phyloP scores from a whole-genome alignment of 2,113 vertebrate genomes.

The Poicephalus gulielmi region DNA sequence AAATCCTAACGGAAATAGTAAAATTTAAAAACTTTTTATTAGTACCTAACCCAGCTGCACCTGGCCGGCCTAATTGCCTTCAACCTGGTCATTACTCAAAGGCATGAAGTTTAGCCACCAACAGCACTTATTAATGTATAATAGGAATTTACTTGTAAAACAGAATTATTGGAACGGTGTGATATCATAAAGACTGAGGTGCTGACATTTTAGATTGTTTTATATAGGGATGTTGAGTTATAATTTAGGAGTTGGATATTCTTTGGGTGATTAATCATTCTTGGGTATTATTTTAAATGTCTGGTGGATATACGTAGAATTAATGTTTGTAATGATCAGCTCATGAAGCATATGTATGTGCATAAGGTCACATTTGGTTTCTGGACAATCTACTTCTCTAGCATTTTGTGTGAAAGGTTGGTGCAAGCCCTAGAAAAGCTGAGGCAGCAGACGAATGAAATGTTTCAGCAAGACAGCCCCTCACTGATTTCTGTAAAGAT shows the following conservation, averaged over 20 bases:
- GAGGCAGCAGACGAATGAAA: constrained; percentile 26
- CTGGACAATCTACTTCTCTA: not conserved
- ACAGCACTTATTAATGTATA: constrained; percentile 83
- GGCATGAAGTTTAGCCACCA: constrained; percentile 81
- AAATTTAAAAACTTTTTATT: constrained; percentile 92
- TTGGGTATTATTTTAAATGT: constrained; percentile 40
- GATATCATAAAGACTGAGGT: constrained; percentile 83
- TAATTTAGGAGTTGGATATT: constrained; percentile 75
- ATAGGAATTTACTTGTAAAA: constrained; percentile 86
- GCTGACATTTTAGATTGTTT: constrained; percentile 83
- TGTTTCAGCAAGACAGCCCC: constrained; percentile 32
- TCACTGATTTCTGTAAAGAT: constrained; percentile 61
- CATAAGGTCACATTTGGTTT: constrained; percentile 31
- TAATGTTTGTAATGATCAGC: constrained; percentile 27
- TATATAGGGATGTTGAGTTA: constrained; percentile 73
- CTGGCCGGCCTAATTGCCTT: constrained; percentile 94
- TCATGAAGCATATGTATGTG: not conserved
- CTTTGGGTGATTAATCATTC: constrained; percentile 75
- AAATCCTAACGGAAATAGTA: constrained; percentile 93
- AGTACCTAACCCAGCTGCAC: constrained; percentile 88
- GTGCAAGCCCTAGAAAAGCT: not conserved
- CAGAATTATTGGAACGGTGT: constrained; percentile 79
- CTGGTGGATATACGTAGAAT: not conserved
- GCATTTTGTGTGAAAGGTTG: not conserved
- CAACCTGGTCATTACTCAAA: constrained; percentile 81